Percentiles rank a stretch among this genome's conserved stretches.
These are phyloP conservation scores for Macrosiphum euphorbiae DNA, from an alignment of 2,888 invertebrate genomes.

Conservation along the genomic window DNA sequence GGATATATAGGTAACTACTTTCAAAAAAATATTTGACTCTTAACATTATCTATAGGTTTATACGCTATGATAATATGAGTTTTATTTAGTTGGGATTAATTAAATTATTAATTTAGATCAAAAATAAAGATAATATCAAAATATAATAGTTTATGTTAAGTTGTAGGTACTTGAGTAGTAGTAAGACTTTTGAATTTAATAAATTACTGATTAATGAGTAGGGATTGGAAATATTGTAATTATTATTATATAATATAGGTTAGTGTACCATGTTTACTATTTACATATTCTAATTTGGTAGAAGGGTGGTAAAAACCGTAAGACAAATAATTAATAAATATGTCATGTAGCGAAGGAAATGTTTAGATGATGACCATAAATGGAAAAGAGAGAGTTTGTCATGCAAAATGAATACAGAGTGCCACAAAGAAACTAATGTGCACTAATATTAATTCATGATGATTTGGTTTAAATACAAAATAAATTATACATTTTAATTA, in stretches of 20 bases:
- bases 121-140: neutral
- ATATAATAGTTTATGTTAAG: neutral
- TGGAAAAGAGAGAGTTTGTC: constrained; percentile 42
- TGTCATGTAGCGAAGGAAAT: constrained; percentile 28
- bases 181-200: neutral
- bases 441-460: neutral
- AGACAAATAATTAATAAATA: constrained; percentile 43
- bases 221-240: neutral
- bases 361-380: constrained; percentile 52
- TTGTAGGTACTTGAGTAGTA: neutral
- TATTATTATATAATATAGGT: neutral
- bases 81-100: neutral
- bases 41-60: neutral
- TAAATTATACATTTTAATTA: neutral
- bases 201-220: neutral
- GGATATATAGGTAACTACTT: neutral
- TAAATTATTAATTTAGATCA: neutral
- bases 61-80: neutral
- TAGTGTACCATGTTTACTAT: neutral
- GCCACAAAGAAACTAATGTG: constrained; percentile 23
- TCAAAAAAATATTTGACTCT: neutral
- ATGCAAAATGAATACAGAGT: constrained; percentile 44
- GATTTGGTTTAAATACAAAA: neutral
- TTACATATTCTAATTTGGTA: neutral
- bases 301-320: neutral